These are phyloP conservation scores for Drosophila funebris DNA, from an alignment of 1,140 invertebrate species.

Conservation along the genomic window DNA sequence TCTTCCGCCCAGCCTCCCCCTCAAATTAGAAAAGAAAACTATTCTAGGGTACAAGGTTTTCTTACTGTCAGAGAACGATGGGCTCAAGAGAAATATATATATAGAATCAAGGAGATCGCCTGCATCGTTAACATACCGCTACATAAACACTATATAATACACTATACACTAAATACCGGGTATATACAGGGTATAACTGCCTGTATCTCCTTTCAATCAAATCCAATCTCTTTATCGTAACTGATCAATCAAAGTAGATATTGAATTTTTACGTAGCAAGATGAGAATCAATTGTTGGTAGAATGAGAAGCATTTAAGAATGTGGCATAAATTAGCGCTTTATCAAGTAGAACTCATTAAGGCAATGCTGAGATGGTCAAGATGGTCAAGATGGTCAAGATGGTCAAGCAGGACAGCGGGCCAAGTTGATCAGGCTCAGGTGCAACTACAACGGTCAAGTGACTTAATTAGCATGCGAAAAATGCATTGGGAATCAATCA, in stretches of 20 bases:
- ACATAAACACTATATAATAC: too few species aligned
- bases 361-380: background rate
- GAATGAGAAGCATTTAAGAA: constrained; percentile 22
- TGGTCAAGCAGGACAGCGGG: background rate
- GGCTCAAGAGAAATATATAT: too few species aligned
- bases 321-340: constrained; percentile 34
- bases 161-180: too few species aligned
- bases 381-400: background rate
- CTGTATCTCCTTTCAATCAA: background rate
- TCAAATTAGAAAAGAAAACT: too few species aligned
- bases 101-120: too few species aligned
- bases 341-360: constrained; percentile 47
- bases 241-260: background rate
- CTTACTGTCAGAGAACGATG: too few species aligned
- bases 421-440: background rate
- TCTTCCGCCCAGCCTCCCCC: too few species aligned
- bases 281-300: too few species aligned
- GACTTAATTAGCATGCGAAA: constrained; percentile 78
- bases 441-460: constrained; percentile 42
- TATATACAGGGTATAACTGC: too few species aligned
- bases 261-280: too few species aligned
- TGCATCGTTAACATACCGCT: too few species aligned
- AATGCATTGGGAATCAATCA: constrained; percentile 65
- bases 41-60: too few species aligned
- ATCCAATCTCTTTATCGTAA: background rate